Evolutionary conservation across 2,888 invertebrate species (phyloP).

Genomic region (Mimumesa dahlbomi): DNA sequence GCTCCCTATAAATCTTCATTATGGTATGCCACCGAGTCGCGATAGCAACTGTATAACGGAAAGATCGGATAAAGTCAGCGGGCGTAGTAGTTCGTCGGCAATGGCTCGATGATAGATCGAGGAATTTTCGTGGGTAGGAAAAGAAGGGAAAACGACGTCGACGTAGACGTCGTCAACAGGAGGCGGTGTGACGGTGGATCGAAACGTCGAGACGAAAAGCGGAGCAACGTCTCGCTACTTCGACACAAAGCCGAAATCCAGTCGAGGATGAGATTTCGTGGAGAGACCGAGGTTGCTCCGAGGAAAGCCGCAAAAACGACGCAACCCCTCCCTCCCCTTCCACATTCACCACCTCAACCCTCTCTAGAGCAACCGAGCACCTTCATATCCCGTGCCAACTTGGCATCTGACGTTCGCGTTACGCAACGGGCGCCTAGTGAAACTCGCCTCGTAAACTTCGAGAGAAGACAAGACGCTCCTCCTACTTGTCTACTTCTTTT

Average conservation of each 20-base stretch:
- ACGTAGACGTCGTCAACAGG: conserved; percentile 3
- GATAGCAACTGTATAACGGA: conserved; percentile 41
- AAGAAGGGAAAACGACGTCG: conserved; percentile 14
- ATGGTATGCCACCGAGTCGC: conserved; percentile 64
- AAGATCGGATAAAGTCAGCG: conserved; percentile 58
- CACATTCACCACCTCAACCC: too few species aligned
- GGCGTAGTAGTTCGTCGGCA: conserved; percentile 27
- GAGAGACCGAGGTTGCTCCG: conserved; percentile 20
- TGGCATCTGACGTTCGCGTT: conserved; percentile 41
- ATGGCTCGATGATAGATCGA: conserved; percentile 58
- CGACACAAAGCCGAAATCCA: conserved; percentile 52
- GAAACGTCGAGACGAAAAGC: conserved; percentile 63
- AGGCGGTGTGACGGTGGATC: conserved; percentile 39
- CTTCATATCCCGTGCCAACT: conserved; percentile 32
- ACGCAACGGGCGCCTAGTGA: conserved; percentile 33
- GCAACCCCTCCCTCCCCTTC: too few species aligned
- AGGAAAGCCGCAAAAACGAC: conserved; percentile 45
- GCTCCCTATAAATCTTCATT: conserved; percentile 76
- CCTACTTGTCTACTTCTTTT: conserved; percentile 26
- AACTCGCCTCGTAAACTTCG: too few species aligned
- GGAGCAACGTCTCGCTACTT: conserved; percentile 49
- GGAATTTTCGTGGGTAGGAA: conserved; percentile 29
- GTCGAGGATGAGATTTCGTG: conserved; percentile 50
- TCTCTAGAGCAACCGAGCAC: conserved; percentile 1
- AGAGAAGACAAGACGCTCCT: background rate